Base-by-base conservation (phyloP, 2,888 invertebrate species). In the Scelioninae gen. 2 region DNA sequence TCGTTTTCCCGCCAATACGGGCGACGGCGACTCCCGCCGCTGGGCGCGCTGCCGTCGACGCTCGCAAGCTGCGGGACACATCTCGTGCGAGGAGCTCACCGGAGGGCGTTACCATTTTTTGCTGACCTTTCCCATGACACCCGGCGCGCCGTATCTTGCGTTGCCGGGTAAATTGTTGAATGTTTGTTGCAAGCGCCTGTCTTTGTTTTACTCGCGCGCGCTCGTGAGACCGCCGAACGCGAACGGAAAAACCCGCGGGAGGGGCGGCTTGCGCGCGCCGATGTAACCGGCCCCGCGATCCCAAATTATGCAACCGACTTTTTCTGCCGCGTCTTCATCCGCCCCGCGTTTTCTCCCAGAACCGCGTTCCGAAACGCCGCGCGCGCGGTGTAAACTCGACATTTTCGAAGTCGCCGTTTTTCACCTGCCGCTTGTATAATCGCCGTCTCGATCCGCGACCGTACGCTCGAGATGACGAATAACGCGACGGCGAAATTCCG, bases 91-190 rank as follows among this genome's bases (percentile, higher is more conserved):
- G 64, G 73, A 55, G 70, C 57, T 52, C 57, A 53, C n/a, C n/a
- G n/a, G n/a, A n/a, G 67, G 37, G 64, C 68, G 63, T 52, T n/a
- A 69, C 64, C 16, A 78, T 80, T 83, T 82, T 83, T 83, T 80
- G 78, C 52, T 80, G 82, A 83, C 83, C 83, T 83, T 83, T 83
- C 83, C 83, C 83, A 83, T 83, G 81, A 76, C 79, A 79, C 78
- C 75, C 73, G 76, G 9, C n/a, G 45, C 55, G 64, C 50, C 57
- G 60, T 65, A 65, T 71, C 64, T 67, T 37, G 37, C 22, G 13
- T 53, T 35, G 57, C 63, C 25, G 63, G 46, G 43, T 73, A 68
- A 73, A 68, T 68, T 68, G 3, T 60, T 65, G 50, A 63, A 50
- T 50, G 67, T 60, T 60, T 68, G 52, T 60, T 52, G 53, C 39